Evolutionary conservation across 2,797 vertebrate genomes (phyloP), one percentile per base, ranked within the genome.

Genomic region (Allobates femoralis): DNA sequence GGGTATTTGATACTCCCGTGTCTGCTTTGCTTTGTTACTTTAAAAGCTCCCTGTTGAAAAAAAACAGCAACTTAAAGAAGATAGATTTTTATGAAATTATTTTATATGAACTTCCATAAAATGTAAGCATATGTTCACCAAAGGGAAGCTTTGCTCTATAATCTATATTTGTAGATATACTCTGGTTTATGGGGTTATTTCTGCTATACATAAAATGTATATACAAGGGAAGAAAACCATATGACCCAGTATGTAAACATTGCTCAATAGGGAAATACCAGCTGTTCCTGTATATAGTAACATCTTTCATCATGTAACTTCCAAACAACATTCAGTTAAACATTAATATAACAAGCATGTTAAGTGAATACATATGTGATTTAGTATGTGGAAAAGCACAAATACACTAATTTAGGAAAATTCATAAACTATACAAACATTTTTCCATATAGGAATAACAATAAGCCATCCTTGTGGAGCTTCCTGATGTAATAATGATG

Each of bases 211-310:
- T 26, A 91, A 88, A 87, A 91, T 89, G 87, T 79, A 71, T 28
- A 77, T 77, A 89, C 84, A 89, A 91, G 41, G 86, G 46, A 51
- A 69, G 46, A 86, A 80, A 60, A 28, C 6, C 89, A 88, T 0
- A 1, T 89, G 90, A 90, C 88, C 89, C 89, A 90, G 90, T 90
- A 79, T 79, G 89, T 74, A 91, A 91, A 91, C n/a, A 87, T 56
- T 16, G 51, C 84, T 79, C 88, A 77, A 79, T 88, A 71, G 90
- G 82, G 85, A 90, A 83, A 84, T 74, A 76, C 85, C 90, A 92
- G 84, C 89, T 90, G 86, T 81, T 86, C 66, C 16, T 0, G 3
- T 12, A 64, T 81, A 23, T 75, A 73, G 32, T 79, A 50, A 74
- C 81, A 84, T 74, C 81, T 14, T 76, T 30, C 79, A 77, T 69